These are phyloP conservation scores for Kryphioiulus occultus DNA, from an alignment of 2,888 invertebrate species.

Conservation along the genomic window DNA sequence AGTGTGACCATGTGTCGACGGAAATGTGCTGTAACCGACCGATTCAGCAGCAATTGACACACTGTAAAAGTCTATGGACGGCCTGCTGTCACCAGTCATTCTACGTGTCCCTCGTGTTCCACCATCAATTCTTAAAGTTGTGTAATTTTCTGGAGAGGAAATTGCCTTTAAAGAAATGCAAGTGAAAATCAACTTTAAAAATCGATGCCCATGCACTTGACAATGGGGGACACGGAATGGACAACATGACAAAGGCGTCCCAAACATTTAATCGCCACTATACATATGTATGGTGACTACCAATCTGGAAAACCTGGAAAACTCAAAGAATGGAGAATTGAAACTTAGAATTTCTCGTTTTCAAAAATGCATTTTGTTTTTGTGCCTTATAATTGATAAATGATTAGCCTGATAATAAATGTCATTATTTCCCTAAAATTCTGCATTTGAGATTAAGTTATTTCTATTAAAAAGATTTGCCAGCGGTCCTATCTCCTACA, in stretches of 20 bases:
- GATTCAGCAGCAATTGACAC: not conserved
- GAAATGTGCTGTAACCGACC: not conserved
- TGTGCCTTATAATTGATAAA: too few relatives aligned
- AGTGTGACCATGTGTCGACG: not conserved
- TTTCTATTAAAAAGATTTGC: too few relatives aligned
- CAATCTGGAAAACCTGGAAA: too few relatives aligned
- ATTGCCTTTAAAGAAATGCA: not conserved
- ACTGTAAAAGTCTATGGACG: not conserved
- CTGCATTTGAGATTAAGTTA: too few relatives aligned
- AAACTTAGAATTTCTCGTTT: too few relatives aligned
- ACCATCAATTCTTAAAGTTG: slow-evolving; percentile 35
- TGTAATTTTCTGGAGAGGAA: not conserved
- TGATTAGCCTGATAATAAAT: too few relatives aligned
- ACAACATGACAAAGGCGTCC: not conserved
- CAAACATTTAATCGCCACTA: too few relatives aligned
- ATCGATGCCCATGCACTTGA: not conserved
- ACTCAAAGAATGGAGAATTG: too few relatives aligned
- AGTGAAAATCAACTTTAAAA: not conserved
- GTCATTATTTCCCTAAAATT: too few relatives aligned
- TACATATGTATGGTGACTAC: too few relatives aligned
- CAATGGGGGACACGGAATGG: not conserved
- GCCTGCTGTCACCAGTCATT: not conserved
- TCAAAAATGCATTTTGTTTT: too few relatives aligned
- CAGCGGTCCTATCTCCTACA: too few relatives aligned
- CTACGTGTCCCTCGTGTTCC: not conserved